A percentile compares a stretch with the other conserved stretches of the same genome.
These are phyloP conservation scores for Pica pica DNA, from an alignment of 2,113 vertebrate species.

Conservation along the genomic window DNA sequence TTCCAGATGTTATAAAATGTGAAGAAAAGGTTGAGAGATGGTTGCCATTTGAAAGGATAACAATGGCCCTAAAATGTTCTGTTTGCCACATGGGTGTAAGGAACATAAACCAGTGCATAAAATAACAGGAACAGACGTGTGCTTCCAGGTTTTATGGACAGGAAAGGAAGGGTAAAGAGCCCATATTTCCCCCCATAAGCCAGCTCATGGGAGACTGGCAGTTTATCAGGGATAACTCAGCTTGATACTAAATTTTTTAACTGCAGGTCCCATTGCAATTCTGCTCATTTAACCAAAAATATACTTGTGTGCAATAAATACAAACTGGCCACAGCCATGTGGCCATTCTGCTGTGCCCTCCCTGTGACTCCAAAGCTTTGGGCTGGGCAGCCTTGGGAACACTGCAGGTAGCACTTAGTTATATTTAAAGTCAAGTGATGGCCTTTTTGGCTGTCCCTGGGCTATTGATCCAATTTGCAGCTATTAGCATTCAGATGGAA, in stretches of 20 bases:
- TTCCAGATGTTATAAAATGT: background rate
- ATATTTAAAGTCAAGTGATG: background rate
- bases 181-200: background rate
- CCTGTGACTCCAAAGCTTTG: background rate
- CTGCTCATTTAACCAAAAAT: background rate
- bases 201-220: background rate
- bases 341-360: background rate
- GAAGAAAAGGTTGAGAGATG: background rate
- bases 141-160: background rate
- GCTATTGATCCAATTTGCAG: constrained; percentile 57
- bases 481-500: constrained; percentile 57
- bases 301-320: background rate
- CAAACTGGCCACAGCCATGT: background rate
- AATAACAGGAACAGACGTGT: background rate
- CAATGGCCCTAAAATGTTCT: background rate
- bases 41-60: background rate
- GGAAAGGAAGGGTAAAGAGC: background rate
- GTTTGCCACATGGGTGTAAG: background rate
- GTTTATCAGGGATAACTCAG: background rate
- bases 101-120: background rate
- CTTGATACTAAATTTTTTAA: background rate
- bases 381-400: background rate
- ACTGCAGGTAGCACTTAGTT: background rate
- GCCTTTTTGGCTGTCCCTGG: constrained; percentile 21
- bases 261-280: background rate